These are phyloP conservation scores for Tinamus guttatus DNA, from an alignment of 2,113 vertebrate species.

Conservation along the genomic window DNA sequence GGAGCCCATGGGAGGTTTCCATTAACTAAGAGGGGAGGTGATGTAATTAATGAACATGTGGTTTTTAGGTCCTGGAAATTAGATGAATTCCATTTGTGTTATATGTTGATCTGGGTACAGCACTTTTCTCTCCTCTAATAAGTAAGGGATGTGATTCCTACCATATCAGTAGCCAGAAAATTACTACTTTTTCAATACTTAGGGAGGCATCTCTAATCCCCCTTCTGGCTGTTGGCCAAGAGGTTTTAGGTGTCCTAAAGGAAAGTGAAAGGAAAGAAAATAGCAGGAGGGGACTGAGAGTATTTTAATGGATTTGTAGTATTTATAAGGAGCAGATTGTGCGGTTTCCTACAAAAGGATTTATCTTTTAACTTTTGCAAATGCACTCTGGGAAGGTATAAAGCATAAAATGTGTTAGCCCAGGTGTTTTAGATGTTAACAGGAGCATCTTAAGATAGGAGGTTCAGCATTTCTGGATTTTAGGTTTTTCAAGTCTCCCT, in stretches of 20 bases:
- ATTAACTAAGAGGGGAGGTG: background rate
- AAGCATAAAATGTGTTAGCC: background rate
- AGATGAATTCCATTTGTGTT: background rate
- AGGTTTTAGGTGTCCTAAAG: background rate
- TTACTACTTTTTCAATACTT: background rate
- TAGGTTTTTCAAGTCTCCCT: background rate
- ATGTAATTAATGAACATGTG: background rate
- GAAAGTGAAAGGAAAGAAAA: background rate
- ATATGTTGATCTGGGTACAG: background rate
- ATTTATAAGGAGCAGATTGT: background rate
- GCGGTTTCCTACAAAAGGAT: background rate
- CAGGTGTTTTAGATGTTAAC: background rate
- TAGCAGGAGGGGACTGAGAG: background rate
- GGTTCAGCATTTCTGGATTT: background rate
- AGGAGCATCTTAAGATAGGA: background rate
- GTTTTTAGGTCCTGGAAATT: background rate
- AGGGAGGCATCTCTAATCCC: background rate
- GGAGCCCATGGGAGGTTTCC: background rate
- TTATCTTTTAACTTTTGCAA: background rate
- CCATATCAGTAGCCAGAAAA: background rate
- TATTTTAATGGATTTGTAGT: background rate
- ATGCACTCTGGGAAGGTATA: background rate
- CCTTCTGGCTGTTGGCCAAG: background rate
- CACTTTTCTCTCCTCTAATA: background rate
- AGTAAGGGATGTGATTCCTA: background rate